Evolutionary conservation across 2,113 vertebrate species (phyloP), one percentile per base, ranked within the genome.

Genomic region (Gadus macrocephalus): DNA sequence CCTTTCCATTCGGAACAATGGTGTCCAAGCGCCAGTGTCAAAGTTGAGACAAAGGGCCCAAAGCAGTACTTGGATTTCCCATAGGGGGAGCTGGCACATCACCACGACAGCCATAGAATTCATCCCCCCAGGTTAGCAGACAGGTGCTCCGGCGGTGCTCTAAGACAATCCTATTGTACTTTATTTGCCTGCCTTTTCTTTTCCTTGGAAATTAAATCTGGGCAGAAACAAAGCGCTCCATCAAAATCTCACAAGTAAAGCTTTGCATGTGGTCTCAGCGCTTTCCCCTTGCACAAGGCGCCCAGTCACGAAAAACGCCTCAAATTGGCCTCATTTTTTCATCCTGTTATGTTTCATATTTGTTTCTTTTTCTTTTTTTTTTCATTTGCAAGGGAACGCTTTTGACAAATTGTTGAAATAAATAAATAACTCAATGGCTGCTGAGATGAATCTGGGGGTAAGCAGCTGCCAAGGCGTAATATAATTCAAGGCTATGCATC

Each of bases 401-500:
- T 88, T 85, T 89, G 89, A 91, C 87, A 92, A 91, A 93, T 89
- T 81, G 80, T 78, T 74, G 73, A 89, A 90, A 88, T 85, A 90
- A 90, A 90, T 88, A 91, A 91, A 91, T 89, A 91, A 90, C 71
- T 79, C 83, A 86, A 83, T 87, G 84, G 89, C 85, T 84, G 86
- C 85, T 87, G 87, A 92, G 87, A 93, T 90, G 89, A 91, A 92
- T 89, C 88, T 88, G 75, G 82, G 85, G 86, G 89, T 83, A 86
- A 91, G 84, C 87, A 87, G 88, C 87, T 89, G 90, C 90, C 90
- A 91, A 81, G 81, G 81, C 74, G 69, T 90, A 91, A 92, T 91
- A 90, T 88, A 90, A 92, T 92, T 93, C 90, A 90, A 73, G 81
- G 89, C 86, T 83, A 92, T 90, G 92, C 90, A 91, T 92, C 92